Conservation (phyloP, 1,140 invertebrate genomes). For the Aethina tumida region DNA sequence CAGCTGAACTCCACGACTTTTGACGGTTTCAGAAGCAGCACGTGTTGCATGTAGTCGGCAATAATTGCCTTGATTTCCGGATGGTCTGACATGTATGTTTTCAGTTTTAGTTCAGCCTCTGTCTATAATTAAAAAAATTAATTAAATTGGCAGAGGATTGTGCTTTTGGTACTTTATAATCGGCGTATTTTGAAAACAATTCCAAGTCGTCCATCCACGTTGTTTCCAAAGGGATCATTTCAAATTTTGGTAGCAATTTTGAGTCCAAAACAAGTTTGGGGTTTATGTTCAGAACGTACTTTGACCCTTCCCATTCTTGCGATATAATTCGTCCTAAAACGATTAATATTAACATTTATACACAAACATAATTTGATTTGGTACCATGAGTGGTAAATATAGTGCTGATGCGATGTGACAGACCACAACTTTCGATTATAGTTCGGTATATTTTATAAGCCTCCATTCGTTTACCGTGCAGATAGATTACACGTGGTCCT, state of each 20-base stretch:
- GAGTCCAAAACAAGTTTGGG: constrained; percentile 36
- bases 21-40: constrained; percentile 46
- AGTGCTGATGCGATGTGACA: constrained; percentile 38
- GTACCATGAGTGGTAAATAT: constrained; percentile 39
- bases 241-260: constrained; percentile 31
- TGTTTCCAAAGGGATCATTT: constrained; percentile 35
- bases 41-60: constrained; percentile 46
- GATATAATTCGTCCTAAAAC: constrained; percentile 39
- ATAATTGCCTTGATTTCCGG: constrained; percentile 45
- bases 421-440: constrained; percentile 42
- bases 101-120: constrained; percentile 37
- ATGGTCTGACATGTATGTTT: constrained; percentile 44
- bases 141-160: constrained; percentile 8
- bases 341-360: background rate
- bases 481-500: too few species aligned
- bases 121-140: constrained; percentile 31
- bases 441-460: constrained; percentile 43
- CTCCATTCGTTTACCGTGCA: constrained; percentile 37
- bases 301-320: constrained; percentile 44
- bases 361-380: too few species aligned
- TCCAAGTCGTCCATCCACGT: constrained; percentile 46
- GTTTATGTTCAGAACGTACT: constrained; percentile 44
- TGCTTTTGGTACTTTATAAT: constrained; percentile 41
- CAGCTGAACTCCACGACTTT: constrained; percentile 48
- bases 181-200: constrained; percentile 47